Base-by-base conservation (phyloP, 1,140 invertebrate genomes). In the Zelostemma sp. region DNA sequence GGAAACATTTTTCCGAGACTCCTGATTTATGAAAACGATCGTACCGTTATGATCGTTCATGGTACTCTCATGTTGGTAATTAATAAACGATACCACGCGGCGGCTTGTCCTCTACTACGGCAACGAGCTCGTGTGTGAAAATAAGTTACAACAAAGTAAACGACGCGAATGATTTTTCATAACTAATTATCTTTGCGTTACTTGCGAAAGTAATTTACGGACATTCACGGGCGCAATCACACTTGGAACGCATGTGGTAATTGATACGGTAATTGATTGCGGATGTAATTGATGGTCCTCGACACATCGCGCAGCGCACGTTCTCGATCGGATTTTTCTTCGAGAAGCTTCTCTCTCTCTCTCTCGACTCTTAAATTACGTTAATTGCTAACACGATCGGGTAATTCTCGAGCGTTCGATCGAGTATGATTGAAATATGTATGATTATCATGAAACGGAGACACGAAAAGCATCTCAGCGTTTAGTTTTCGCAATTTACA, bases 1-100 rank as follows among this genome's bases (percentile, higher is more conserved):
- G 43, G 33, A 61, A 57, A 62, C 53, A 41, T 55, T 59, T 63
- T 50, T 59, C 40, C 58, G 49, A 55, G 40, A 60, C 14, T 43
- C 5, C 40, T 40, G 40, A 43, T 6, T 43, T 16, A 43, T 16
- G 40, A 16, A 43, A 43, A 16, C 40, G 40, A 43, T 43, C 14
- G 8, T 43, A 43, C 14, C 40, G 40, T 43, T 40, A 43, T 43
- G 16, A 43, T 15, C 14, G 16, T 16, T 12, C 16, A 17, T 16
- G 14, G 6, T 16, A 14, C 11, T 43, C 16, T 1, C 16, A 8
- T 5, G 16, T 43, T 17, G 12, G 12, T 43, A 43, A 43, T 43
- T 1, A 46, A 46, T 19, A 46, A 19, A 46, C 18, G 43, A 19
- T 19, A 18, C 6, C 6, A 41, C 40, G 6, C 40, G 21, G 11